Conservation (phyloP, 2,113 vertebrate species). For the Podarcis muralis region DNA sequence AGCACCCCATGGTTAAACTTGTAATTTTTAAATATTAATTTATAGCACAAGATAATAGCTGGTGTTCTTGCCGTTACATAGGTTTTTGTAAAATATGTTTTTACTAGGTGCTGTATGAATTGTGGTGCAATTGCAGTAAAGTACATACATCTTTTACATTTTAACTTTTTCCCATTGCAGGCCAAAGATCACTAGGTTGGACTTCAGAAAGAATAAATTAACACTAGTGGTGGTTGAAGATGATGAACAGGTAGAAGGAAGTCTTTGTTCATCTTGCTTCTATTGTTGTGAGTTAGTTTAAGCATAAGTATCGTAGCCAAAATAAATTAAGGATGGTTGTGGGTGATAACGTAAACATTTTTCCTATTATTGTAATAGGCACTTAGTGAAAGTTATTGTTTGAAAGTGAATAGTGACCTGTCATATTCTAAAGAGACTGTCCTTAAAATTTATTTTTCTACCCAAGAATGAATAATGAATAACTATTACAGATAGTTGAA, state of each 20-base stretch:
- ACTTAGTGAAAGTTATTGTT: too few relatives aligned
- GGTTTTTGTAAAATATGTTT: not conserved
- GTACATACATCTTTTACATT: not conserved
- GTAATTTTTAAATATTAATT: not conserved
- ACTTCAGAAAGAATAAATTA: constrained; percentile 97
- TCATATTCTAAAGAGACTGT: too few relatives aligned
- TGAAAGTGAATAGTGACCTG: too few relatives aligned
- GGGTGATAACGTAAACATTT: too few relatives aligned
- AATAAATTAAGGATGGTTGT: not conserved
- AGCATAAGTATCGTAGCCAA: not conserved
- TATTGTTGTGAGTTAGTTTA: not conserved
- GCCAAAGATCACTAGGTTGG: constrained; percentile 98
- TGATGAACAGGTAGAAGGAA: constrained; percentile 88
- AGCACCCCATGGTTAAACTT: not conserved
- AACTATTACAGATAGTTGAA: too few relatives aligned
- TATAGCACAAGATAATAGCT: not conserved
- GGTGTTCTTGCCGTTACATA: not conserved
- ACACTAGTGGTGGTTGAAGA: constrained; percentile 98
- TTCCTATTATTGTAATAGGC: too few relatives aligned
- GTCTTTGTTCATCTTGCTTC: not conserved
- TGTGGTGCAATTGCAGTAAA: accelerated
- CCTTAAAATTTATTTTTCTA: too few relatives aligned
- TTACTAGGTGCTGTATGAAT: not conserved
- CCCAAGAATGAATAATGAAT: too few relatives aligned
- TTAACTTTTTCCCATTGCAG: constrained; percentile 70